Evolutionary conservation across 2,888 invertebrate species (phyloP), one percentile per base, ranked within the genome.

Genomic region (Acanthosepion esculentum): DNA sequence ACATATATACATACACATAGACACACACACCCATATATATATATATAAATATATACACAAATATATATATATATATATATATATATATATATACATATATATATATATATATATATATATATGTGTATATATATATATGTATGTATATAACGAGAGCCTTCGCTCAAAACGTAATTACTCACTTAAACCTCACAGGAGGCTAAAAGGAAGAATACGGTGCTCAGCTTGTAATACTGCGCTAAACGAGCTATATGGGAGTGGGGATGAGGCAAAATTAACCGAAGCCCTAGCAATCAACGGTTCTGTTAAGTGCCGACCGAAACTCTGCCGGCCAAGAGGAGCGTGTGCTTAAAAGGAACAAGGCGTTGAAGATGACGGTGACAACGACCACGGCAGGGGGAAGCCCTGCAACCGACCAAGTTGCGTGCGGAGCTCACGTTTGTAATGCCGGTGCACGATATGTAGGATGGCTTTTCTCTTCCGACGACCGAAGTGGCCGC

Each of bases 191-290:
- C 78, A 78, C 78, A 78, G 78, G 78, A 78, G 78, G 78, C n/a
- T 78, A 78, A 78, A 78, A 78, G 78, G n/a, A 78, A 78, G 78
- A 78, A 78, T n/a, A 78, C n/a, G n/a, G 78, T 78, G 78, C n/a
- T 78, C 78, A n/a, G n/a, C n/a, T 78, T n/a, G 78, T n/a, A n/a
- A 78, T n/a, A 2, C n/a, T 78, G 12, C 15, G 78, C n/a, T 33
- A 78, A 78, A n/a, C 15, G n/a, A 12, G n/a, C 33, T 78, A 12
- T n/a, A 78, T 78, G 78, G 78, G 15, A n/a, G 78, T 5, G 78
- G 78, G n/a, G 6, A n/a, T 18, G 78, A 78, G 78, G 78, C n/a
- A n/a, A 78, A 78, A 78, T 78, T 78, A 78, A 78, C 78, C 78
- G 78, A 78, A 78, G 78, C 78, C 78, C 12, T 78, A 78, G 33